phyloP scores from a whole-genome alignment of 2,113 vertebrate genomes.

The Mesocricetus auratus region DNA sequence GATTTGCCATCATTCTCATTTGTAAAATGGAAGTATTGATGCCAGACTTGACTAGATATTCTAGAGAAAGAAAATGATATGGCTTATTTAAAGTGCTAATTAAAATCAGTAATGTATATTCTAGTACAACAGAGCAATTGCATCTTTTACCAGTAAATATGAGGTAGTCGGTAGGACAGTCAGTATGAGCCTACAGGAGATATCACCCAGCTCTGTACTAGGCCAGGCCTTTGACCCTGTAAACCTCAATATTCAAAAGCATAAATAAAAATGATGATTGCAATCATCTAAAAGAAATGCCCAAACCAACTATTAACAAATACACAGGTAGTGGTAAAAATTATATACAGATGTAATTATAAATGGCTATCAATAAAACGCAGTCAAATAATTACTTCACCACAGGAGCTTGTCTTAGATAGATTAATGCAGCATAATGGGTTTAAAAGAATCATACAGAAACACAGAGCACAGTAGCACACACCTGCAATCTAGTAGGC shows the following conservation, averaged over 20 bases:
- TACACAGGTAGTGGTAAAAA: neutral
- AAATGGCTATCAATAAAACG: neutral
- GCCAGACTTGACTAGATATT: neutral
- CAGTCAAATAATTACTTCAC: neutral
- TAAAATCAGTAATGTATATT: conserved; percentile 14
- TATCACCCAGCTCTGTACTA: neutral
- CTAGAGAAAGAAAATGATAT: conserved; percentile 40
- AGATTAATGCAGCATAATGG: neutral
- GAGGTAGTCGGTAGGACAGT: neutral
- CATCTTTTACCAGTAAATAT: neutral
- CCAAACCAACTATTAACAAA: conserved; percentile 40
- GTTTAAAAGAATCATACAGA: neutral
- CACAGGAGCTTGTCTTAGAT: neutral
- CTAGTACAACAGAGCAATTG: neutral
- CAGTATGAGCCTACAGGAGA: neutral
- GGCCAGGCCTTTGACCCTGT: neutral
- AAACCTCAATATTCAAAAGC: neutral
- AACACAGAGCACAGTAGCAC: neutral
- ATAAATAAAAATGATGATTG: neutral
- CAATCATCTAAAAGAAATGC: neutral
- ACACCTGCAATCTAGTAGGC: neutral
- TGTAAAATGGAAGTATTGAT: conserved; percentile 29
- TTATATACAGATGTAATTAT: neutral
- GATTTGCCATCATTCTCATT: neutral
- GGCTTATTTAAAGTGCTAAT: conserved; percentile 16